Evolutionary conservation across 1,140 invertebrate species (phyloP).

Genomic region (Drosophila insularis): DNA sequence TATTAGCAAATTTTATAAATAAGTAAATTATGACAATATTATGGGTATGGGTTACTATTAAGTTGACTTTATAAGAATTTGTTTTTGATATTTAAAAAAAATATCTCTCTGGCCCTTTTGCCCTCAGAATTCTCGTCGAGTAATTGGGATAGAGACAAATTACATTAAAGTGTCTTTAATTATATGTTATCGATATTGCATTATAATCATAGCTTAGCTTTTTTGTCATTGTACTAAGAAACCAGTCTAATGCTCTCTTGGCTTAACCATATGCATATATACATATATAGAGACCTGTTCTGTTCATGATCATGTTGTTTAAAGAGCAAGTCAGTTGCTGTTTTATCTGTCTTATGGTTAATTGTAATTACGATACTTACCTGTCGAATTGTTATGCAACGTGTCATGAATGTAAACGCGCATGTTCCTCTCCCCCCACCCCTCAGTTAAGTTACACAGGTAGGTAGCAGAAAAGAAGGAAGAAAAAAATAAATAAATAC

Average conservation of each 20-base stretch:
- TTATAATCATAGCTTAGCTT: not conserved
- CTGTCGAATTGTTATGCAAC: constrained; percentile 36
- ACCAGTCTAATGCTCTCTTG: not conserved
- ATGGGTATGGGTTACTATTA: too few species aligned
- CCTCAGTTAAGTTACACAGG: constrained; percentile 13
- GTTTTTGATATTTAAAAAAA: too few species aligned
- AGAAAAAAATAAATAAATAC: not conserved
- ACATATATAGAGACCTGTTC: constrained; percentile 14
- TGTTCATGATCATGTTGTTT: constrained; percentile 6
- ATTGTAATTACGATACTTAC: constrained; percentile 39
- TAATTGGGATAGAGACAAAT: too few species aligned
- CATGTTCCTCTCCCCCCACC: not conserved
- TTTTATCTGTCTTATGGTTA: constrained; percentile 24
- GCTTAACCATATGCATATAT: not conserved
- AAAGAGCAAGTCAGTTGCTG: constrained; percentile 10
- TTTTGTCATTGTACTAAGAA: not conserved
- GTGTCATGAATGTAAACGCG: constrained; percentile 13
- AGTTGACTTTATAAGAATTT: too few species aligned
- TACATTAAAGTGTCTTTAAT: too few species aligned
- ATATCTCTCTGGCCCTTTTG: too few species aligned
- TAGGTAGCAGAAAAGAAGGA: not conserved
- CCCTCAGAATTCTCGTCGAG: too few species aligned
- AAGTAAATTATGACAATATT: too few species aligned
- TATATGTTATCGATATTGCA: too few species aligned
- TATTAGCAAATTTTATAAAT: too few species aligned